Percentiles rank a stretch among this genome's conserved stretches.
Conservation (phyloP, 2,113 vertebrate genomes). For the Melospiza melodia region DNA sequence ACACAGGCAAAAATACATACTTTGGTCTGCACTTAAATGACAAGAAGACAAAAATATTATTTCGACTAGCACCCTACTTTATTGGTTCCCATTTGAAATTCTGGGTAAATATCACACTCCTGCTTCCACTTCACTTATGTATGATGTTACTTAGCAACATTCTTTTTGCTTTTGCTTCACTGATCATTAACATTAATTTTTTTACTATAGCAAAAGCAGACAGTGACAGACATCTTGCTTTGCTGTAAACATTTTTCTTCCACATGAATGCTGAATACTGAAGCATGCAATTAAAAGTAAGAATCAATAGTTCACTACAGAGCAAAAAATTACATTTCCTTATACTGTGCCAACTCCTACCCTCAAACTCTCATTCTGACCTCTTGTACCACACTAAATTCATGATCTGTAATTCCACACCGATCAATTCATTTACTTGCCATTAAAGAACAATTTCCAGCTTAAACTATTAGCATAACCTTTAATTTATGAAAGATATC, state of each 20-base stretch:
- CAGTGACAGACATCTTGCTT: background rate
- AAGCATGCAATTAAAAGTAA: background rate
- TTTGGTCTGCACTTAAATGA: background rate
- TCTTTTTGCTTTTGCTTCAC: background rate
- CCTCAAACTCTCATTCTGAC: background rate
- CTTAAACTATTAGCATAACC: conserved; percentile 21
- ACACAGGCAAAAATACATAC: background rate
- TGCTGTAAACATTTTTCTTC: background rate
- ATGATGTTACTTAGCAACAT: background rate
- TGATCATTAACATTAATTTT: background rate
- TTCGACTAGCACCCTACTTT: background rate
- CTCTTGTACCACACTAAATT: background rate
- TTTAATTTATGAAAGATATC: conserved; percentile 46
- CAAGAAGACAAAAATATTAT: background rate
- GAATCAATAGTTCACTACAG: background rate
- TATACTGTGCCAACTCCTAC: background rate
- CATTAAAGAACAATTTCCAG: conserved; percentile 36
- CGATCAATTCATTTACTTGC: conserved; percentile 35
- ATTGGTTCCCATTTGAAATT: background rate
- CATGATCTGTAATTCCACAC: background rate
- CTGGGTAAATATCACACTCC: background rate
- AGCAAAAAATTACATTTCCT: background rate
- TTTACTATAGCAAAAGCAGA: background rate
- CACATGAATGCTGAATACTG: background rate
- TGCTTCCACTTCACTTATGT: background rate